Evolutionary conservation across 1,140 invertebrate genomes (phyloP), one percentile per base, ranked within the genome.

Genomic region (Augochlora pura): DNA sequence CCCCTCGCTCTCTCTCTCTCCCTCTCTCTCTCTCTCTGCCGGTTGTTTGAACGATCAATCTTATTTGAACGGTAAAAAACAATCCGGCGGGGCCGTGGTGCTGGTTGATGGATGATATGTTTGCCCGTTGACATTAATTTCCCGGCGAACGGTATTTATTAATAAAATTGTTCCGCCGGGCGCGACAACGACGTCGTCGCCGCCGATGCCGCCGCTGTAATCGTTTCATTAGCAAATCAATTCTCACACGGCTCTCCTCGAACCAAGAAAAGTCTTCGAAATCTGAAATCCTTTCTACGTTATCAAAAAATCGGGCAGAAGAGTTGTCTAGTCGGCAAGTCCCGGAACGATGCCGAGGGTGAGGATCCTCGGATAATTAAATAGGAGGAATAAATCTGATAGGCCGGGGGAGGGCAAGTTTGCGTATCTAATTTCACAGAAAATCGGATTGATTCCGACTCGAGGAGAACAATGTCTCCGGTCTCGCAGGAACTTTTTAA

Each of bases 11-110:
- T n/a, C n/a, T n/a, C n/a, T n/a, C n/a, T n/a, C n/a, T n/a, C n/a
- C n/a, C n/a, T n/a, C n/a, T n/a, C n/a, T n/a, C n/a, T n/a, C n/a
- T n/a, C n/a, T n/a, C n/a, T n/a, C n/a, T n/a, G n/a, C 49, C 14
- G 14, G 18, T 64, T 78, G 23, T 63, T 77, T 63, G 73, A 8
- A 68, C 66, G 39, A 68, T 69, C 27, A 38, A 49, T 69, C 66
- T 77, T 77, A 38, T 69, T 77, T 39, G 74, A 21, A 62, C 54
- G 5, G 1, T 18, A 25, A n/a, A 54, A 39, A 77, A 62, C 42
- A 27, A 60, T 67, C 65, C 25, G 39, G 23, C 25, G 46, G 16
- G 49, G 14, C 49, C 49, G 3, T 16, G 49, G 0, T 38, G 21
- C 39, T 38, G 64, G 21, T 67, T 25, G 74, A 69, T 7, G 21